Evolutionary conservation across 1,140 invertebrate genomes (phyloP), one percentile per base, ranked within the genome.

Genomic region (Leguminivora glycinivorella): DNA sequence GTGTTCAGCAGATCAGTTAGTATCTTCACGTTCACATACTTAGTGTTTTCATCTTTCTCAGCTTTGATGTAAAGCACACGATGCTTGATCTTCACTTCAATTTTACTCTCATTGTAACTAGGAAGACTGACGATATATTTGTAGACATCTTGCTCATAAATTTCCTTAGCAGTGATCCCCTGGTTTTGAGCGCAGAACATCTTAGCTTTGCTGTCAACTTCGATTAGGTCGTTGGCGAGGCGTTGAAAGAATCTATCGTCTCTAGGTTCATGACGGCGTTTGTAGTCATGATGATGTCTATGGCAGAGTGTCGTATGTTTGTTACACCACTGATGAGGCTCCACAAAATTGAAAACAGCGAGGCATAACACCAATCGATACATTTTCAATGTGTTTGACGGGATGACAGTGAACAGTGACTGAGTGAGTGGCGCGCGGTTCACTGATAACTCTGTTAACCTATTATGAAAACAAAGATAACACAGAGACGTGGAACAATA

Each of bases 81-180:
- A 29, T 63, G 58, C 25, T 63, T 63, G n/a, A 63, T 63, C 25
- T 63, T 63, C 24, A 63, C 58, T 63, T 63, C 58, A 17, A 63
- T 63, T 31, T 6, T 29, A 31, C 58, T 63, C 26, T 63, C 58
- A 29, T 63, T 63, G 26, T 29, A 63, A 19, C 31, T 63, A 29
- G 58, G 29, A 14, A 63, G 58, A 29, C 25, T 34, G 2, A 63
- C 5, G 1, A 63, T 17, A 7, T 29, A 29, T 31, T 63, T 63
- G 26, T 63, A 63, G n/a, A 29, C n/a, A 63, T 63, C 58, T 34
- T 31, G 25, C 26, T 31, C 58, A 19, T 63, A 63, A 29, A 63
- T 22, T 63, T 63, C 58, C 12, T 19, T 63, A n/a, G 25, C 4
- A 17, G 5, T 63, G 10, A 14, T 31, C 14, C 26, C 26, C 4